phyloP scores from a whole-genome alignment of 2,888 invertebrate genomes.

The Eulithis prunata region DNA sequence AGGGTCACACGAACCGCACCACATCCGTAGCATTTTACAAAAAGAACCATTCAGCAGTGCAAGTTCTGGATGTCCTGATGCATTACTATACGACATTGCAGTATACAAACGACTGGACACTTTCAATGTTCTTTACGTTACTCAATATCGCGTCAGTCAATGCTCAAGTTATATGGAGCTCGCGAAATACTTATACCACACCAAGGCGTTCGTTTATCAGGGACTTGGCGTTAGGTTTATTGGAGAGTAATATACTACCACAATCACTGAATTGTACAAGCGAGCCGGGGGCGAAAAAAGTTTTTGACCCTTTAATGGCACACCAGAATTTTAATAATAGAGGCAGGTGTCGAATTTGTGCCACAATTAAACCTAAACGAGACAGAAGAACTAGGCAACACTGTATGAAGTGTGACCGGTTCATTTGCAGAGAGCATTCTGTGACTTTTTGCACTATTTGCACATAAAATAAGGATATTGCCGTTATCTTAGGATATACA shows the following conservation, averaged over 20 bases:
- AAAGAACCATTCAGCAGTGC: slow-evolving; percentile 67
- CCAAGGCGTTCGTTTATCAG: slow-evolving; percentile 69
- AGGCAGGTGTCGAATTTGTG: slow-evolving; percentile 64
- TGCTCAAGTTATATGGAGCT: slow-evolving; percentile 74
- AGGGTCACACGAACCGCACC: slow-evolving; percentile 54
- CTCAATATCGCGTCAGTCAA: slow-evolving; percentile 75
- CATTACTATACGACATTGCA: slow-evolving; percentile 77
- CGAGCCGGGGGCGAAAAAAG: slow-evolving; percentile 42
- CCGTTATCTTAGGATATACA: too few species aligned
- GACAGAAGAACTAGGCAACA: slow-evolving; percentile 68
- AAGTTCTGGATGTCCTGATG: slow-evolving; percentile 74
- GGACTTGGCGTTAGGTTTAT: slow-evolving; percentile 64
- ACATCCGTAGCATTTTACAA: slow-evolving; percentile 69
- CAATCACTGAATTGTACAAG: slow-evolving; percentile 40
- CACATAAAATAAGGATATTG: slow-evolving; percentile 19
- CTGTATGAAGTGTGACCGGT: slow-evolving; percentile 67
- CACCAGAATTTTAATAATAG: slow-evolving; percentile 53
- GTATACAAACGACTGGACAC: slow-evolving; percentile 73
- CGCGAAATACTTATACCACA: slow-evolving; percentile 51
- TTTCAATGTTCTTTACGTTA: slow-evolving; percentile 72
- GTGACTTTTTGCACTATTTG: slow-evolving; percentile 65
- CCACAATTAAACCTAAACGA: slow-evolving; percentile 54
- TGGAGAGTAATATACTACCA: slow-evolving; percentile 46
- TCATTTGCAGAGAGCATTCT: slow-evolving; percentile 73
- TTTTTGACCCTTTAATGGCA: slow-evolving; percentile 31